These are phyloP conservation scores for Centropus bengalensis DNA, from an alignment of 2,113 vertebrate species.

Conservation along the genomic window DNA sequence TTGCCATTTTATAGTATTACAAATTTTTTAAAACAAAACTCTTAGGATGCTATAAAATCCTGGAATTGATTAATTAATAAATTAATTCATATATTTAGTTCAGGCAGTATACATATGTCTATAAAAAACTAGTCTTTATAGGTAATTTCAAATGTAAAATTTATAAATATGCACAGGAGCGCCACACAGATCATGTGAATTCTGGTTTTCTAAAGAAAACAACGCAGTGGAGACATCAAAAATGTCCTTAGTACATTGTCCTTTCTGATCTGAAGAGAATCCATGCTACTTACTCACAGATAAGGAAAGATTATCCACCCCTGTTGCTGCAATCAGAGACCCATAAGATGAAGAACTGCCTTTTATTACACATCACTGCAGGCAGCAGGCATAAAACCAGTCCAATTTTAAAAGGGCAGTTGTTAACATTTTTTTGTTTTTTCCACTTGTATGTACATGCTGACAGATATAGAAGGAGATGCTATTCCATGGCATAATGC, in stretches of 20 bases:
- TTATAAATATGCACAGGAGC: neutral
- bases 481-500: neutral
- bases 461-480: neutral
- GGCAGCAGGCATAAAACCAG: conserved; percentile 61
- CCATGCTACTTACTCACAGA: conserved; percentile 53
- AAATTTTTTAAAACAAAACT: neutral
- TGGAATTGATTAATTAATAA: neutral
- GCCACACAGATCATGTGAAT: neutral
- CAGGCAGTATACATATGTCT: neutral
- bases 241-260: neutral
- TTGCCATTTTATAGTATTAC: neutral
- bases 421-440: neutral
- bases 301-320: conserved; percentile 67
- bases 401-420: neutral
- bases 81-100: neutral
- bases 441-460: neutral
- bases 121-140: neutral
- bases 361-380: conserved; percentile 71
- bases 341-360: conserved; percentile 62
- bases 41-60: neutral
- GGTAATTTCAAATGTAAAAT: neutral
- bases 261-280: neutral
- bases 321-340: conserved; percentile 77
- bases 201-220: neutral
- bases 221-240: neutral